Evolutionary conservation across 2,113 vertebrate species (phyloP).

Genomic region (Pimephales promelas): DNA sequence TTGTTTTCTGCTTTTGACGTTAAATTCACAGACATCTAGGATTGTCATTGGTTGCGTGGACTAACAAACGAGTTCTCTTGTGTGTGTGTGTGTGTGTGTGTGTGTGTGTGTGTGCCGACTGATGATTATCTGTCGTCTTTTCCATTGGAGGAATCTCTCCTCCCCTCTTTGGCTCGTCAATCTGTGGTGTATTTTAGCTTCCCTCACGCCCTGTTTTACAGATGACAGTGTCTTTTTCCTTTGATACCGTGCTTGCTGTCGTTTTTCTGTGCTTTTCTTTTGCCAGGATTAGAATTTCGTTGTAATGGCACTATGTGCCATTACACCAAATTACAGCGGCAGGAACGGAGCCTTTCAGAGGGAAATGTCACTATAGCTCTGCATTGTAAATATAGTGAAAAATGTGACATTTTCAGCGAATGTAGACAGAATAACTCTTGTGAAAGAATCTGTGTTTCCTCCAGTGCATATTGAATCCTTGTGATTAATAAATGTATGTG

Average conservation of each 20-base stretch:
- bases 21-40: slow-evolving; percentile 62
- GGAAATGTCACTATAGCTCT: slow-evolving; percentile 29
- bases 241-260: slow-evolving; percentile 37
- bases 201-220: background rate
- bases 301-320: slow-evolving; percentile 16
- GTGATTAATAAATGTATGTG: background rate
- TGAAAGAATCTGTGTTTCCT: slow-evolving; percentile 14
- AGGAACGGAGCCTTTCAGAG: background rate
- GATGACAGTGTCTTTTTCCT: slow-evolving; percentile 32
- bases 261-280: slow-evolving; percentile 25
- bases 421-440: slow-evolving; percentile 8
- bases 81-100: slow-evolving; percentile 64
- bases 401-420: slow-evolving; percentile 21
- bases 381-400: slow-evolving; percentile 9
- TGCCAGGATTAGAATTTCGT: slow-evolving; percentile 24
- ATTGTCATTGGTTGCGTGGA: slow-evolving; percentile 66
- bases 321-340: slow-evolving; percentile 43
- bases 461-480: background rate
- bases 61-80: slow-evolving; percentile 74
- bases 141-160: slow-evolving; percentile 38
- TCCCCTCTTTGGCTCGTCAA: slow-evolving; percentile 36
- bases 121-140: slow-evolving; percentile 72
- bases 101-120: slow-evolving; percentile 71
- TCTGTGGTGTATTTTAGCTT: slow-evolving; percentile 26
- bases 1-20: slow-evolving; percentile 34